Evolutionary conservation across 2,888 invertebrate genomes (phyloP), one percentile per base, ranked within the genome.

Genomic region (Mycogona germanica): DNA sequence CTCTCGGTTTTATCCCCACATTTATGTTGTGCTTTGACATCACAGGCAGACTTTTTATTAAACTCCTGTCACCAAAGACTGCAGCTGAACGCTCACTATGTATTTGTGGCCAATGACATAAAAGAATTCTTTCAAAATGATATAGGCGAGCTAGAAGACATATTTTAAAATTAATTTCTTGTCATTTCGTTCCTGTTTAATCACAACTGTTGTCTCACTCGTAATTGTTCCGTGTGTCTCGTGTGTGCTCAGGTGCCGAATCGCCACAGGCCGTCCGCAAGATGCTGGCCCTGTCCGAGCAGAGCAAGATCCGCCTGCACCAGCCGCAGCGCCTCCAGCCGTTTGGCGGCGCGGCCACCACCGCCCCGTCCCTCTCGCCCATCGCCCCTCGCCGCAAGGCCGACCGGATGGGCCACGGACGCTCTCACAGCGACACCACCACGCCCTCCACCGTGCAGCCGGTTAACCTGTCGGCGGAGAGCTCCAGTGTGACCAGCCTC

Each of bases 191-290:
- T 42, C 21, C 25, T 25, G 3, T 45, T n/a, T n/a, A n/a, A n/a
- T n/a, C n/a, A n/a, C n/a, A 44, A 52, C 21, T 54, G 57, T 38
- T 48, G 21, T 40, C 47, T 45, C n/a, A n/a, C n/a, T n/a, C n/a
- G n/a, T n/a, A n/a, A n/a, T n/a, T n/a, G 45, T 41, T 14, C 48
- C 38, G 53, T 59, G 61, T 26, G n/a, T n/a, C n/a, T n/a, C n/a
- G n/a, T n/a, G n/a, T n/a, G n/a, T n/a, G n/a, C n/a, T n/a, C 64
- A 76, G 84, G 93, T 60, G 84, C 95, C 38, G 93, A 93, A 38
- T 95, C 95, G 14, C 97, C 97, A 21, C 95, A 96, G 71, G 92
- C 96, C 7, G 92, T 97, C 19, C 80, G 93, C 64, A 98, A 98
- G 70, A 79, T 98, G 68, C 75, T 98, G 62, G 84, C 95, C 6